These are phyloP conservation scores for Drosophila formosana DNA, from an alignment of 2,888 invertebrate genomes.

Conservation along the genomic window DNA sequence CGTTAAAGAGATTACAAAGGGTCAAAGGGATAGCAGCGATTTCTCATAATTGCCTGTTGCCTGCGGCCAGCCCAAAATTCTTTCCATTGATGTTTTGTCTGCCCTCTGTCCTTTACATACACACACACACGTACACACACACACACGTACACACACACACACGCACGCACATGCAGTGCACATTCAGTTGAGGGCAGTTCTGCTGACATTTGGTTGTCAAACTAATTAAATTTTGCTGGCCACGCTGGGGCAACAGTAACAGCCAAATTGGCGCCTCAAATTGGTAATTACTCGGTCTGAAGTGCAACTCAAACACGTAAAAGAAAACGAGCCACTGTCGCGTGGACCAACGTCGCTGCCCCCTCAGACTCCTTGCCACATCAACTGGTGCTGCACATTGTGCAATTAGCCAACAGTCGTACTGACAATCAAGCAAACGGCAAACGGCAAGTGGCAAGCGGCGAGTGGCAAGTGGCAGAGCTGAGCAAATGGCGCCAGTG, in stretches of 20 bases:
- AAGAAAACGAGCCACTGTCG: constrained; percentile 43
- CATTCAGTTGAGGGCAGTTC: constrained; percentile 14
- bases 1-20: constrained; percentile 73
- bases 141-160: constrained; percentile 12
- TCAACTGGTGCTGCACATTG: constrained; percentile 52
- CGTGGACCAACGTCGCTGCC: constrained; percentile 1
- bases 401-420: constrained; percentile 75
- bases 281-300: constrained; percentile 78
- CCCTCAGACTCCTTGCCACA: background rate
- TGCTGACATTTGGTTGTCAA: constrained; percentile 72
- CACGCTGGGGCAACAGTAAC: constrained; percentile 42
- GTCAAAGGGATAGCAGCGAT: constrained; percentile 73
- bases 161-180: constrained; percentile 6
- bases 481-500: constrained; percentile 34
- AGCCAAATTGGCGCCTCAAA: constrained; percentile 78
- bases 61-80: constrained; percentile 52
- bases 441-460: constrained; percentile 10
- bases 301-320: constrained; percentile 80
- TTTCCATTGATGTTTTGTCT: constrained; percentile 34
- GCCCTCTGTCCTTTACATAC: constrained; percentile 19
- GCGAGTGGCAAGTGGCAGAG: constrained; percentile 32
- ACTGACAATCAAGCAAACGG: constrained; percentile 69
- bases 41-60: constrained; percentile 73
- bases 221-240: constrained; percentile 77
- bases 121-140: constrained; percentile 7